Evolutionary conservation across 2,888 invertebrate genomes (phyloP), one percentile per base, ranked within the genome.

Genomic region (Neria commutata): DNA sequence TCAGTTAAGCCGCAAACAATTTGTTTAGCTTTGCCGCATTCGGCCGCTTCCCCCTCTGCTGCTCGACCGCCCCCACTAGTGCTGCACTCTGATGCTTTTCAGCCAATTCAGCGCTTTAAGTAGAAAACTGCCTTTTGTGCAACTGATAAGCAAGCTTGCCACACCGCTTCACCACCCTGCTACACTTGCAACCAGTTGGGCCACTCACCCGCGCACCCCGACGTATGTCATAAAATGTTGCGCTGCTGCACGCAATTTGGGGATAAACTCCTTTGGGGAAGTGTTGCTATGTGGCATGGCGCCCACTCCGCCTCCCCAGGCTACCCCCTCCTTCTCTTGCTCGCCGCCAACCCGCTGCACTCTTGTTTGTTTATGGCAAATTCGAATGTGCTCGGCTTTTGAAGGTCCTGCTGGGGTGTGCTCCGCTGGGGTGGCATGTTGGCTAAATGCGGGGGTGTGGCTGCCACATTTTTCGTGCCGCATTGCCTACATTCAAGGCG

Each of bases 231-330:
- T 70, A 71, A 73, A 72, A 72, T 73, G 71, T 74, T 69, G 68
- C 62, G 65, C 60, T 67, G 67, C 63, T 75, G 75, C 77, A 77
- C 76, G 77, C 76, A 75, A 76, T 71, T 73, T 75, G 75, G 72
- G 75, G 71, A 76, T 76, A 72, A 67, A 72, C 69, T 72, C 71
- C 56, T 61, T 61, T 3, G 4, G 17, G 4, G 42, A 21, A 21
- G 17, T 19, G 42, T 5, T 19, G 42, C 19, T 17, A 5, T 3
- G 42, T 19, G 2, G 17, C 42, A 21, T 4, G 17, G 19, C 6
- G 42, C 3, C 42, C 8, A 19, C 14, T 37, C 21, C 19, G 42
- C 5, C 21, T 3, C 2, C 21, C 21, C 4, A 6, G 17, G 8
- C 19, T n/a, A 4, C 5, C 21, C 21, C 19, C 42, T 19, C 2